phyloP scores from a whole-genome alignment of 2,888 invertebrate species.

The Leucophenga montana region DNA sequence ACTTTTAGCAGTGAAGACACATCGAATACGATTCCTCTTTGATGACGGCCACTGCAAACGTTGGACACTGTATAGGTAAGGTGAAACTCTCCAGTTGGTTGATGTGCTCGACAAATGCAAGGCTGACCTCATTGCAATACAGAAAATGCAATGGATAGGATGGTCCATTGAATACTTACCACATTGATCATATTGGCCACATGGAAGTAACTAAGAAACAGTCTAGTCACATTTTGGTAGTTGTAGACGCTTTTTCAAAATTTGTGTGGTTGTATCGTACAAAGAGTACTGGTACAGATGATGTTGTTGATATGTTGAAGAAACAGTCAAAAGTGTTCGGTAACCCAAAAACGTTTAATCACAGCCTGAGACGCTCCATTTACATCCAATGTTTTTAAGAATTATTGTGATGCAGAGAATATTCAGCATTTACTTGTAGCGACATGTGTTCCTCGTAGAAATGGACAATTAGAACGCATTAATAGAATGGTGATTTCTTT shows the following conservation, averaged over 20 bases:
- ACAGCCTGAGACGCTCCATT: neutral
- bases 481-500: neutral
- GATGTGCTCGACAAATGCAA: no score
- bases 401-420: no score
- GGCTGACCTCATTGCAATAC: no score
- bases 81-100: no score
- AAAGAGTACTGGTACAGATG: neutral
- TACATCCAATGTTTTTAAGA: no score
- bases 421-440: neutral
- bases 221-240: conserved; percentile 25
- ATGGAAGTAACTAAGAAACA: conserved; percentile 28
- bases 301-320: neutral
- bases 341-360: neutral
- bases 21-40: no score
- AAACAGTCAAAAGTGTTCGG: conserved; percentile 11
- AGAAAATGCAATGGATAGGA: conserved; percentile 37
- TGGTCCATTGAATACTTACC: conserved; percentile 10
- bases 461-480: neutral
- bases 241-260: no score
- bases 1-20: no score
- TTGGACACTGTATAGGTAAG: no score
- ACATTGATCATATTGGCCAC: neutral
- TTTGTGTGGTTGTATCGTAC: conserved; percentile 12
- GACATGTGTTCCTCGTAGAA: neutral
- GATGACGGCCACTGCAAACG: no score